Evolutionary conservation across 2,113 vertebrate species (phyloP).

Genomic region (Lophotis ruficrista): DNA sequence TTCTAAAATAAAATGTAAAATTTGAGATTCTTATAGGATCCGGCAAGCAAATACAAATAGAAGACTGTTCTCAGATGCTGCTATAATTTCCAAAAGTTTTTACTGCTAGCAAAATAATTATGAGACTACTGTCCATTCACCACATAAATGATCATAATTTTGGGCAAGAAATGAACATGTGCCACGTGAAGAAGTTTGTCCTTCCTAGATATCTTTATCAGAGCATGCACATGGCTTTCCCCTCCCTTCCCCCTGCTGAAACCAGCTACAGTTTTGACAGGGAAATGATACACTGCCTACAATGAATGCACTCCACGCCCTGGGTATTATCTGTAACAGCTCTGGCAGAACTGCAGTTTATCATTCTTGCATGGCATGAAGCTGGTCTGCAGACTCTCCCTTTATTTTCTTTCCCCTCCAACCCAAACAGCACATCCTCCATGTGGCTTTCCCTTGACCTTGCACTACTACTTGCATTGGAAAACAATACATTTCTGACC

Average conservation of each 20-base stretch:
- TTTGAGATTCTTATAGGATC: background rate
- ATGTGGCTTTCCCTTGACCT: background rate
- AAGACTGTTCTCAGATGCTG: background rate
- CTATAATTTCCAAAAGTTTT: background rate
- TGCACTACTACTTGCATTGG: accelerated
- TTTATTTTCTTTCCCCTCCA: background rate
- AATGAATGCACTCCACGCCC: background rate
- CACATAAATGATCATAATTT: background rate
- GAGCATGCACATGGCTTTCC: background rate
- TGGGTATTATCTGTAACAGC: background rate
- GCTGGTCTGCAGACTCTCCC: background rate
- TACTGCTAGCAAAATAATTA: background rate
- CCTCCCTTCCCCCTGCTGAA: background rate
- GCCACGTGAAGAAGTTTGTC: slow-evolving; percentile 1
- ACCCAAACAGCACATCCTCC: background rate
- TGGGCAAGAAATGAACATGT: background rate
- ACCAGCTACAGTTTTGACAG: slow-evolving; percentile 26
- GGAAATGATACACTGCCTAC: background rate
- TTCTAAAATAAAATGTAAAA: background rate
- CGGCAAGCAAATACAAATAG: background rate
- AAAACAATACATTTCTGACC: background rate
- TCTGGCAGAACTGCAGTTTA: slow-evolving; percentile 17
- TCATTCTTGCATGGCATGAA: background rate
- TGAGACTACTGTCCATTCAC: background rate
- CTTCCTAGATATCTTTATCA: slow-evolving; percentile 51